These are phyloP conservation scores for Leucoma salicis DNA, from an alignment of 2,888 invertebrate species.

Conservation along the genomic window DNA sequence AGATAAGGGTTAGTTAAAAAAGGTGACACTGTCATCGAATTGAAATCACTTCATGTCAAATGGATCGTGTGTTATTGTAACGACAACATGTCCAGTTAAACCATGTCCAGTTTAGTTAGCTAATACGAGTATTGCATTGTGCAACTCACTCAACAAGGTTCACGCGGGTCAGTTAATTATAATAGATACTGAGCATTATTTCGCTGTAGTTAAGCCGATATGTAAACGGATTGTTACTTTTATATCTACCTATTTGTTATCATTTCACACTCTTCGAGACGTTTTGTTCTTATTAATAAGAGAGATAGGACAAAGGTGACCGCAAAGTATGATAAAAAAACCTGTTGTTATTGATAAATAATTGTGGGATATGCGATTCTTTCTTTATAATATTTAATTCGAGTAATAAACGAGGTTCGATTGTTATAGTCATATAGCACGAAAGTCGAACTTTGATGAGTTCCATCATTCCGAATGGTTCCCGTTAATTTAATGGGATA, in stretches of 20 bases:
- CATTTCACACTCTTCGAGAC: constrained; percentile 19
- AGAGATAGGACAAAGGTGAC: constrained; percentile 29
- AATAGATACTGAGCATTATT: constrained; percentile 48
- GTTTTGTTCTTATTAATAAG: constrained; percentile 28
- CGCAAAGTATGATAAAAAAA: constrained; percentile 19
- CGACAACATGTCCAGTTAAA: no score
- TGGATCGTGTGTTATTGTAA: no score
- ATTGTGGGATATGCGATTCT: constrained; percentile 45
- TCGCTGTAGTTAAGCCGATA: constrained; percentile 44
- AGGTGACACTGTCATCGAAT: no score
- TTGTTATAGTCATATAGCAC: constrained; percentile 65
- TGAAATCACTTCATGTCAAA: no score
- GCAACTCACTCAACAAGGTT: constrained; percentile 33
- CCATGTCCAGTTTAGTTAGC: no score
- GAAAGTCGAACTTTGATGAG: constrained; percentile 45
- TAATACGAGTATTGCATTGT: constrained; percentile 9
- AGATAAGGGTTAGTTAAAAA: no score
- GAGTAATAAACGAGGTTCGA: constrained; percentile 53
- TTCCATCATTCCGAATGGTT: constrained; percentile 42
- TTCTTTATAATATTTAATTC: constrained; percentile 54
- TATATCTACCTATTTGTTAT: constrained; percentile 42
- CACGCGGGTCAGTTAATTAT: constrained; percentile 56
- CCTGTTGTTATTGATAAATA: constrained; percentile 32
- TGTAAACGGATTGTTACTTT: constrained; percentile 49
- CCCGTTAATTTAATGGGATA: constrained; percentile 68